These are phyloP conservation scores for Zaprionus gabonicus DNA, from an alignment of 1,140 invertebrate genomes.

Conservation along the genomic window DNA sequence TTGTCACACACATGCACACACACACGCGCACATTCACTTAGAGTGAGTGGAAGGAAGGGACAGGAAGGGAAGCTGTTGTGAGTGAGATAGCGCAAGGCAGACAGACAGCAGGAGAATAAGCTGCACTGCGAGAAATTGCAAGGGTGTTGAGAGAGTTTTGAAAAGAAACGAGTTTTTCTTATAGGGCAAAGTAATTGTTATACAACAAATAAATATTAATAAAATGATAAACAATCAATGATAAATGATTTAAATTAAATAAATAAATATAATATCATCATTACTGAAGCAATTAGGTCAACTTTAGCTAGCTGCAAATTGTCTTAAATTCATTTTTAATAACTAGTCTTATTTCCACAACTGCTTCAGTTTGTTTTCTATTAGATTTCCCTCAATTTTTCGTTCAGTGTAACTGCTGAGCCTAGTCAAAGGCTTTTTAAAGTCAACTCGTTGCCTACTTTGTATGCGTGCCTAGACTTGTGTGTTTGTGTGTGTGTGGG, in stretches of 20 bases:
- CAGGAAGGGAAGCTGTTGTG: neutral
- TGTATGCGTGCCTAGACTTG: conserved; percentile 61
- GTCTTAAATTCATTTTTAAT: too few species aligned
- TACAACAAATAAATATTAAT: too few species aligned
- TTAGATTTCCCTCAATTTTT: neutral
- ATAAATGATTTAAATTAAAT: too few species aligned
- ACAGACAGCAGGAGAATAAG: neutral
- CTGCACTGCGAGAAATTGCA: conserved; percentile 3
- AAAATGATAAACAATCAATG: too few species aligned
- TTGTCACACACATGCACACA: conserved; percentile 48
- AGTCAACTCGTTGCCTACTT: conserved; percentile 74
- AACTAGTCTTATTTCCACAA: neutral
- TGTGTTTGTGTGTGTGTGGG: conserved; percentile 17
- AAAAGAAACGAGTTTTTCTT: too few species aligned
- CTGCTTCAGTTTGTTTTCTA: neutral
- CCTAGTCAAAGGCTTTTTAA: conserved; percentile 62
- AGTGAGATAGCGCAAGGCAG: neutral
- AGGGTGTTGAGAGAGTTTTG: neutral
- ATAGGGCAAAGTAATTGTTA: too few species aligned
- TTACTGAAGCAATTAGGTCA: too few species aligned
- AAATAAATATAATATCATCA: too few species aligned
- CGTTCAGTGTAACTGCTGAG: conserved; percentile 14
- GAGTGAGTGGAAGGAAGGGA: neutral
- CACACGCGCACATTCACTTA: neutral
- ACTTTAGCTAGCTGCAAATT: too few species aligned